Conservation (phyloP, 1,140 invertebrate species). For the Eubasilissa regina region DNA sequence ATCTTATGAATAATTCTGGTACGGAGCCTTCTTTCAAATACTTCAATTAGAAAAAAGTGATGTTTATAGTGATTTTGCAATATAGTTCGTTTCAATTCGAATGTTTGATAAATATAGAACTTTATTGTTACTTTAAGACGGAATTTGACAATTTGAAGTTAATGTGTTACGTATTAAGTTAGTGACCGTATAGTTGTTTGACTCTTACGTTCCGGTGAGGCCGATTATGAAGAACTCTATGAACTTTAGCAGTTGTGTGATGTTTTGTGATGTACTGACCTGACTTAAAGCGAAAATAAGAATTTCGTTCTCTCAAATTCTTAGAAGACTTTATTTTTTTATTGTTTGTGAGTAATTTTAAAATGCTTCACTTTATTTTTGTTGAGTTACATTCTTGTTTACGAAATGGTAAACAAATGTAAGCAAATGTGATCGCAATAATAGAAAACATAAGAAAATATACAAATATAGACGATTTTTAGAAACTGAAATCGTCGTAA, state of each 20-base stretch:
- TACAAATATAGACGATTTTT: slow-evolving; percentile 49
- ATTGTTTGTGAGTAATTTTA: slow-evolving; percentile 15
- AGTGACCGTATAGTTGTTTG: slow-evolving; percentile 38
- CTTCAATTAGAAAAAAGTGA: slow-evolving; percentile 61
- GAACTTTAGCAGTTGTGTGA: slow-evolving; percentile 21
- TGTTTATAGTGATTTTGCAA: slow-evolving; percentile 61
- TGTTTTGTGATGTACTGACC: slow-evolving; percentile 11
- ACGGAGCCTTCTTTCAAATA: slow-evolving; percentile 59
- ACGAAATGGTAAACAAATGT: slow-evolving; percentile 51
- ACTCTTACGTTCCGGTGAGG: background rate
- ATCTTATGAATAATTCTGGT: slow-evolving; percentile 59
- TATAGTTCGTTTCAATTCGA: slow-evolving; percentile 60
- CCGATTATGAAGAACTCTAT: slow-evolving; percentile 1
- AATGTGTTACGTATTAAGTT: slow-evolving; percentile 55
- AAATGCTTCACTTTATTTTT: slow-evolving; percentile 21
- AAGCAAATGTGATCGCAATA: slow-evolving; percentile 61
- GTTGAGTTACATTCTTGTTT: slow-evolving; percentile 41
- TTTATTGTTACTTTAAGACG: slow-evolving; percentile 59
- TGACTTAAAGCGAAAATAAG: slow-evolving; percentile 13
- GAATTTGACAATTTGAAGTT: slow-evolving; percentile 60
- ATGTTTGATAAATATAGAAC: slow-evolving; percentile 52
- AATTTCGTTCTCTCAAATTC: slow-evolving; percentile 6
- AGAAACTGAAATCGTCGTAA: slow-evolving; percentile 29
- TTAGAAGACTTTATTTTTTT: slow-evolving; percentile 21
- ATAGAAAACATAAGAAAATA: slow-evolving; percentile 57